Evolutionary conservation across 2,113 vertebrate species (phyloP), one percentile per base, ranked within the genome.

Genomic region (Cyanistes caeruleus): DNA sequence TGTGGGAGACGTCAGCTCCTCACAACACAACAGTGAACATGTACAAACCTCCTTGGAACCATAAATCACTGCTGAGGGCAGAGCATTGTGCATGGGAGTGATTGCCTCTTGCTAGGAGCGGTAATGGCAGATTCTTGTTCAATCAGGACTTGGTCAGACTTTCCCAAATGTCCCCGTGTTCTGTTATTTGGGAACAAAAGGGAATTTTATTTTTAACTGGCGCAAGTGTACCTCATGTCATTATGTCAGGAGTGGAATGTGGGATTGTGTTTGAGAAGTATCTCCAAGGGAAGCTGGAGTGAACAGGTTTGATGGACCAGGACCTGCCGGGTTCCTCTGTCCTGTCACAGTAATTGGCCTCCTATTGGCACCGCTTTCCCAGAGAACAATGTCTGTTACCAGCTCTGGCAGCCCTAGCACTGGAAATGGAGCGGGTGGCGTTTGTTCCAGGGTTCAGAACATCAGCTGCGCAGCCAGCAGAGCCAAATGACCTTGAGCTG

Each of bases 141-240:
- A 30, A 24, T 94, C 96, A 93, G 90, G 92, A 72, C 92, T 51
- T 2, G 46, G 76, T 89, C 95, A 93, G 93, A 72, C 73, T 60
- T 84, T 55, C 80, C 86, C 83, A 39, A 93, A 30, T 49, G 69
- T 73, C 76, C 76, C 28, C 0, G 0, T 33, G 44, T 79, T 78
- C 62, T 1, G 19, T 25, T 39, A 53, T 89, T 87, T n/a, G 69
- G 79, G 88, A 96, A 96, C 92, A 96, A 97, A 96, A 82, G 83
- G 28, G 83, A 92, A 82, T 95, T 93, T 92, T 78, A 93, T 83
- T 92, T 91, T 87, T 83, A 74, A 62, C 72, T 62, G 41, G 76
- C 62, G 73, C 69, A 6, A 81, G 35, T 1, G 33, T 46, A 49
- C 84, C 87, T 90, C 72, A 13, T 85, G 9, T 39, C 48, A 46